Conservation (phyloP, 2,888 invertebrate species). For the Iselma pallidipennis region DNA sequence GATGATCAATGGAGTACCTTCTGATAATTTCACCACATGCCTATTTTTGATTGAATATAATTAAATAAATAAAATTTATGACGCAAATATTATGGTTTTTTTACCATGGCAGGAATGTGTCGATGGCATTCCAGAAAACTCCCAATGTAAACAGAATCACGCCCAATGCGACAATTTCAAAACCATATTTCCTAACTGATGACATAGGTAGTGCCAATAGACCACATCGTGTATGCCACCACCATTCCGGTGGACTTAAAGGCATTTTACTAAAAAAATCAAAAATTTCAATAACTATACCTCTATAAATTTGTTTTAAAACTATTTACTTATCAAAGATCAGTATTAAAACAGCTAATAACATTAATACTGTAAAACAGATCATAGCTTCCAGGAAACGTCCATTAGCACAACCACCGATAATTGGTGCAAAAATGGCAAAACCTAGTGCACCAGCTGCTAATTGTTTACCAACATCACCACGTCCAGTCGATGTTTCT, state of each 20-base stretch:
- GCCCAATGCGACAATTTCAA: slow-evolving; percentile 72
- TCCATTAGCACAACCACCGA: slow-evolving; percentile 51
- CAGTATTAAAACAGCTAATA: slow-evolving; percentile 66
- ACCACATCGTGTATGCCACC: slow-evolving; percentile 83
- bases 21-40: slow-evolving; percentile 63
- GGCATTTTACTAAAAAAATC: slow-evolving; percentile 66
- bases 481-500: slow-evolving; percentile 77
- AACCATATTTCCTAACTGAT: slow-evolving; percentile 73
- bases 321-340: slow-evolving; percentile 61
- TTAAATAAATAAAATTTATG: background rate
- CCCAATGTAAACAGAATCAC: slow-evolving; percentile 73
- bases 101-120: slow-evolving; percentile 75
- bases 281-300: slow-evolving; percentile 5
- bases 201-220: slow-evolving; percentile 80
- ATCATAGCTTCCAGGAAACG: slow-evolving; percentile 63
- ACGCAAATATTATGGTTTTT: slow-evolving; percentile 32
- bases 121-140: slow-evolving; percentile 78
- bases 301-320: background rate
- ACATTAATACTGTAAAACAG: slow-evolving; percentile 60
- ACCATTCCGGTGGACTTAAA: slow-evolving; percentile 82
- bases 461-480: slow-evolving; percentile 78
- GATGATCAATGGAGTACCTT: slow-evolving; percentile 61
- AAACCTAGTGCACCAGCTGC: slow-evolving; percentile 76
- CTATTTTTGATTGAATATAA: slow-evolving; percentile 50
- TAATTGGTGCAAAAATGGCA: slow-evolving; percentile 69